Percentiles rank a stretch among this genome's conserved stretches.
Evolutionary conservation across 2,113 vertebrate species (phyloP).

Genomic region (Campylomormyrus tamandua): DNA sequence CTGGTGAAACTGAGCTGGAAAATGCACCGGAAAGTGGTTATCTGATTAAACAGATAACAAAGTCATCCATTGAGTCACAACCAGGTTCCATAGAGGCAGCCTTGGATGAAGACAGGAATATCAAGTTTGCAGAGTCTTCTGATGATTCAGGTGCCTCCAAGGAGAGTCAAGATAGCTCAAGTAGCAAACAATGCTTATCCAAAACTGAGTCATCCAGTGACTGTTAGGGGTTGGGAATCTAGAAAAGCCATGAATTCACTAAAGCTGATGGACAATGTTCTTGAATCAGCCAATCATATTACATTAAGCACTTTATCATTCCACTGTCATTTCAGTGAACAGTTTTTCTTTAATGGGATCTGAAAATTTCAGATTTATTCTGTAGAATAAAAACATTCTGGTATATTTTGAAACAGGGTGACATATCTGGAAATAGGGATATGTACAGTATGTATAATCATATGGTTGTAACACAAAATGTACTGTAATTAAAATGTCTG

Average conservation of each 20-base stretch:
- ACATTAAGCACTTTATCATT: constrained; percentile 20
- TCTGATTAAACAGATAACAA: constrained; percentile 51
- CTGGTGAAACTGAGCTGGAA: background rate
- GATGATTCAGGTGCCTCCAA: background rate
- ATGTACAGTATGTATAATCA: background rate
- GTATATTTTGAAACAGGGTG: background rate
- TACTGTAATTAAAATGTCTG: background rate
- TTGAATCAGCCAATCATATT: background rate
- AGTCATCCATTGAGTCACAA: constrained; percentile 56
- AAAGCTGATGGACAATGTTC: background rate
- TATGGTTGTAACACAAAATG: background rate
- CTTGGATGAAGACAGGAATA: background rate
- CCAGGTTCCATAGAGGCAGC: constrained; percentile 50
- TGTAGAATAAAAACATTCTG: background rate
- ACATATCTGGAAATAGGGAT: background rate
- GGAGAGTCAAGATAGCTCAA: background rate
- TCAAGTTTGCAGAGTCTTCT: background rate
- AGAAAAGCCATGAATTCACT: background rate
- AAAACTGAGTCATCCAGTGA: background rate
- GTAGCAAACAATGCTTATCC: background rate
- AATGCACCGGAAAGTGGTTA: background rate
- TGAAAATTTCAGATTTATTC: background rate
- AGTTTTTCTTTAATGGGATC: background rate
- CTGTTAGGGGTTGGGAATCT: background rate
- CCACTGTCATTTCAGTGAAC: background rate